Base-by-base conservation (phyloP, 2,113 vertebrate species). In the Lampris megalopsis region DNA sequence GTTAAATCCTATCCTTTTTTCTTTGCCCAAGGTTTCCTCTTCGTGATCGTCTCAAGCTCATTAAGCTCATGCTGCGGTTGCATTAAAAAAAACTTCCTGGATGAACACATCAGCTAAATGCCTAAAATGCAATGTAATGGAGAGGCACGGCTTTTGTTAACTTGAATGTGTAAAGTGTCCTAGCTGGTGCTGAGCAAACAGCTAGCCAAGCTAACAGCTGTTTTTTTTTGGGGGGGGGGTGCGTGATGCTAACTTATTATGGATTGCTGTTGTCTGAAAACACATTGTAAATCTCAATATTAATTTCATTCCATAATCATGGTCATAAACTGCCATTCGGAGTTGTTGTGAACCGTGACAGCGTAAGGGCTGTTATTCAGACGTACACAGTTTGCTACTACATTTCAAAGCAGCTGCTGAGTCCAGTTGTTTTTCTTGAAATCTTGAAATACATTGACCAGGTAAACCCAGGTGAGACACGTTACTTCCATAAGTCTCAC, bases 131-230 rank as follows among this genome's bases (percentile, higher is more conserved):
- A 24, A 54, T 54, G 60, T 63, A 37, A 75, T 61, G 48, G 43
- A 40, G 45, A 59, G 36, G 1, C 63, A 47, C 38, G 52, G 42
- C 43, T 56, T 7, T 57, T 9, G 10, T 13, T 56, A 10, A 41
- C 3, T 57, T 1, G 61, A 38, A 11, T 41, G 13, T 47, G 36
- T 24, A 24, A 54, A 8, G 49, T 5, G 24, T 38, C 11, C 13
- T 43, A 42, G 60, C 67, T 24, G 67, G n/a, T 6, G 37, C 9
- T 36, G 10, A 42, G 45, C 53, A 36, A 70, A 42, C 37, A 63
- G 42, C 42, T 59, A 45, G 64, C 58, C 49, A 43, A 56, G 67
- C 13, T 13, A 38, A 65, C 67, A 66, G 62, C 75, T 52, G 48
- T 7, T 60, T 36, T 1, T 78, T 59, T 13, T 36, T 36, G 56